Evolutionary conservation across 2,888 invertebrate genomes (phyloP).

Genomic region (Agriopis marginaria): DNA sequence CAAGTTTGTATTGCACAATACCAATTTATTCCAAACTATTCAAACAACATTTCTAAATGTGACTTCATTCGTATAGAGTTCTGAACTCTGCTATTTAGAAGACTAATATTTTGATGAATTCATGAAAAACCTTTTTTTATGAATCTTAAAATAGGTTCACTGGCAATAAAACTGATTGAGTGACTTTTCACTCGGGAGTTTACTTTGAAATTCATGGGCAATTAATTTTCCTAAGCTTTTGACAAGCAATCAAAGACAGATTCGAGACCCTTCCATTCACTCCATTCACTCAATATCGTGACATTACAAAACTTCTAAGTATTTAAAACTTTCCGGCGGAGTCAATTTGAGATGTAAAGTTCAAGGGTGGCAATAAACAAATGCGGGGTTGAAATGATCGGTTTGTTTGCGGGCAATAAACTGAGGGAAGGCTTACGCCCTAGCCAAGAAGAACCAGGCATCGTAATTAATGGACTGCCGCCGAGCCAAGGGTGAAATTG

Average conservation of each 20-base stretch:
- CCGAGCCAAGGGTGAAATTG: constrained; percentile 77
- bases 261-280: constrained; percentile 30
- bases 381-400: constrained; percentile 73
- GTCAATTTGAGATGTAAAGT: constrained; percentile 72
- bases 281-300: constrained; percentile 33
- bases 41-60: constrained; percentile 4
- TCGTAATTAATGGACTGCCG: constrained; percentile 81
- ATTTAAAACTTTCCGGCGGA: constrained; percentile 63
- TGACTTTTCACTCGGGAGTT: neutral
- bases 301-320: constrained; percentile 50
- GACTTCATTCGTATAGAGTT: constrained; percentile 2
- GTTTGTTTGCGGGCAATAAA: constrained; percentile 84
- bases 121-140: neutral
- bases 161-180: constrained; percentile 19
- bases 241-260: constrained; percentile 34
- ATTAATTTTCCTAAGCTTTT: constrained; percentile 41
- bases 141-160: constrained; percentile 11
- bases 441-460: constrained; percentile 65
- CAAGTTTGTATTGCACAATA: constrained; percentile 32
- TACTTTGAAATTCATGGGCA: constrained; percentile 30
- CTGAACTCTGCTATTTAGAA: neutral
- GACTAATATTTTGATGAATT: neutral
- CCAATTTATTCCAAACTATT: constrained; percentile 21
- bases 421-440: constrained; percentile 57
- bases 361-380: constrained; percentile 75